Evolutionary conservation across 2,113 vertebrate genomes (phyloP), one percentile per base, ranked within the genome.

Genomic region (Erythrocercus mccallii): DNA sequence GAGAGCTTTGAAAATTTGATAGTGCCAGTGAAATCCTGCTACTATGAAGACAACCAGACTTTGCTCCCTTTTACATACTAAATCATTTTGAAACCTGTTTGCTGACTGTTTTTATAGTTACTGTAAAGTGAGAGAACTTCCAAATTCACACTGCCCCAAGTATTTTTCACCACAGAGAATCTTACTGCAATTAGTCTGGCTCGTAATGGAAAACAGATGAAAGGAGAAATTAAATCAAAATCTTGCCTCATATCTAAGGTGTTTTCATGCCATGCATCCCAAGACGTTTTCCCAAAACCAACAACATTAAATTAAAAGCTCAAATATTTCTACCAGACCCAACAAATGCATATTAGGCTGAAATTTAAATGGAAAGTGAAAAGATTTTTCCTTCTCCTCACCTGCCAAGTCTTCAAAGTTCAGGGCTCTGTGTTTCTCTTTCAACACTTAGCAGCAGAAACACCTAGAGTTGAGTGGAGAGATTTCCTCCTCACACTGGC

Each of bases 161-260:
- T 81, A 90, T 76, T 94, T 89, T 92, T 88, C 81, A n/a, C 62
- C 87, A 81, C 83, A 76, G 65, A 95, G 50, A 82, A 88, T 88
- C 81, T 74, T 69, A 54, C 54, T 84, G 91, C 83, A 95, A 88
- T 96, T 95, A 94, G 83, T 82, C 95, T 92, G 93, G 64, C 77
- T 94, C 81, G n/a, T 95, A 97, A 96, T 95, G 79, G 81, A 93
- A 97, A 96, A 86, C 96, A 97, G 95, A 95, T 84, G 94, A 97
- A 96, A 83, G 54, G 5, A 91, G 74, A 95, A 97, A 95, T 95
- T 93, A 84, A 81, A 84, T 66, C 71, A 95, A 90, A 88, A 79
- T 78, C 54, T 71, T 83, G 71, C 51, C 74, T 84, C 51, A 33
- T 91, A 95, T 88, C 90, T 84, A 78, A 96, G 88, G 48, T 90